phyloP scores from a whole-genome alignment of 2,888 invertebrate genomes.

The Slavum lentiscoides region DNA sequence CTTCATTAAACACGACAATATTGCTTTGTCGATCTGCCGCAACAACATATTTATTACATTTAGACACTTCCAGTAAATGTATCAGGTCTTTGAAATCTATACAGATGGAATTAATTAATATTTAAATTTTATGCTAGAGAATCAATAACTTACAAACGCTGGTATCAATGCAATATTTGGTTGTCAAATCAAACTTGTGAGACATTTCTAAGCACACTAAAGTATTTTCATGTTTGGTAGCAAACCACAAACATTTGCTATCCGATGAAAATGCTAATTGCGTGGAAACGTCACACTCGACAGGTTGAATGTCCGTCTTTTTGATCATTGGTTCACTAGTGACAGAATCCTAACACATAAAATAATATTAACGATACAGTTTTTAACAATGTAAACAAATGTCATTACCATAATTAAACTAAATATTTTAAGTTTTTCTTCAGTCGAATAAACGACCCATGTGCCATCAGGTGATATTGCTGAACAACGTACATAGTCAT shows the following conservation, averaged over 20 bases:
- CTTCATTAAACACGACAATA: conserved; percentile 68
- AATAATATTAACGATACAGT: conserved; percentile 4
- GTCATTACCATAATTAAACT: conserved; percentile 65
- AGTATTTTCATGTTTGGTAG: conserved; percentile 52
- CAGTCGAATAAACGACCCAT: conserved; percentile 77
- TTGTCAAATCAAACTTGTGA: conserved; percentile 43
- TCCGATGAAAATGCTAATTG: conserved; percentile 51
- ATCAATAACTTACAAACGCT: conserved; percentile 19
- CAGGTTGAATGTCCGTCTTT: conserved; percentile 28
- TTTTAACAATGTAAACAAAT: conserved; percentile 54
- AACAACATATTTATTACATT: conserved; percentile 68
- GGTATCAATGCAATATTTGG: conserved; percentile 28
- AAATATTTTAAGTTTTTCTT: conserved; percentile 69
- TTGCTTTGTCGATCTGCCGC: conserved; percentile 70
- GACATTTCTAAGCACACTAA: conserved; percentile 42
- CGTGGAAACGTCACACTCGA: conserved; percentile 41
- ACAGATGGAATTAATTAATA: conserved; percentile 56
- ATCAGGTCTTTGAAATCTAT: conserved; percentile 66
- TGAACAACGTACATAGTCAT: conserved; percentile 66
- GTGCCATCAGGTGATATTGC: conserved; percentile 73
- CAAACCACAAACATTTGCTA: conserved; percentile 47
- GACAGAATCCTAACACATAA: conserved; percentile 53
- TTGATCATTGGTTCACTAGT: conserved; percentile 48
- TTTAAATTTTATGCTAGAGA: neutral
- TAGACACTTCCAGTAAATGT: conserved; percentile 63